These are phyloP conservation scores for Tetrapedia diversipes DNA, from an alignment of 2,888 invertebrate genomes.

Conservation along the genomic window DNA sequence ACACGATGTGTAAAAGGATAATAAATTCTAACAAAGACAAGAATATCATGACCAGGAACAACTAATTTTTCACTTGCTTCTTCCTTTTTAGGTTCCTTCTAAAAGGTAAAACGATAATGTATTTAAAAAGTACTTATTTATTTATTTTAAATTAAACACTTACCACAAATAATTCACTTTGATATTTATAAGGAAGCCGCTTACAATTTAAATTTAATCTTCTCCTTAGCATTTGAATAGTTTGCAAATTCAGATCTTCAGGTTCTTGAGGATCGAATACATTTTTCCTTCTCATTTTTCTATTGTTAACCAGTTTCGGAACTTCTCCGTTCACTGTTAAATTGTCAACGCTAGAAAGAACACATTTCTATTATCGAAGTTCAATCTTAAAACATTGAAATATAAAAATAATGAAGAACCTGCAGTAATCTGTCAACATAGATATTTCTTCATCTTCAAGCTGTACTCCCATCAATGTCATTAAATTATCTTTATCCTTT, in stretches of 20 bases:
- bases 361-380: neutral
- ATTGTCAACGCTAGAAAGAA: conserved; percentile 71
- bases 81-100: conserved; percentile 65
- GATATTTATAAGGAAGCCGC: conserved; percentile 68
- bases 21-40: conserved; percentile 84
- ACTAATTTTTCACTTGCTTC: conserved; percentile 25
- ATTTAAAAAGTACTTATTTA: neutral
- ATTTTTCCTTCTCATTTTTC: conserved; percentile 55
- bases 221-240: conserved; percentile 67
- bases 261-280: conserved; percentile 64
- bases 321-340: conserved; percentile 75
- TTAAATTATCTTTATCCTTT: conserved; percentile 31
- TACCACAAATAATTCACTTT: conserved; percentile 75
- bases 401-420: conserved; percentile 74
- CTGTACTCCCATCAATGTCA: conserved; percentile 68
- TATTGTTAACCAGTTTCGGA: conserved; percentile 35
- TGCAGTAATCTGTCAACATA: conserved; percentile 83
- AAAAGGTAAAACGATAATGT: conserved; percentile 7
- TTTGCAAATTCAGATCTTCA: conserved; percentile 69
- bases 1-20: conserved; percentile 80
- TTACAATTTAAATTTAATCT: conserved; percentile 56
- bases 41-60: conserved; percentile 80
- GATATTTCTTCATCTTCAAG: conserved; percentile 82
- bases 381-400: neutral
- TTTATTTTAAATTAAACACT: conserved; percentile 21